Base-by-base conservation (phyloP, 2,888 invertebrate genomes). In the Cantharis lateralis region DNA sequence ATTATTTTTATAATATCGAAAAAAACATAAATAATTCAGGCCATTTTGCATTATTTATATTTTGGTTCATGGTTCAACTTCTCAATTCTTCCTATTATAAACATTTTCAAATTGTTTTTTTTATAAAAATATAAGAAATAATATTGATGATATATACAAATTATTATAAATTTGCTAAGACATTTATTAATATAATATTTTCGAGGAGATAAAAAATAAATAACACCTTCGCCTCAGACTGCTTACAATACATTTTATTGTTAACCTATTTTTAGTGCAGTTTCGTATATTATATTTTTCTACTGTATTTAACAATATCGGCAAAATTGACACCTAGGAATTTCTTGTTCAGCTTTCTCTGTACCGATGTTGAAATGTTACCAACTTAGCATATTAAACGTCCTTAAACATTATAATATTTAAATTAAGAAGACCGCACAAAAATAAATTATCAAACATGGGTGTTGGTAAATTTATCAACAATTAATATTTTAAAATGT, bases 321-420 rank as follows among this genome's bases (percentile, higher is more conserved):
- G 71, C 76, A 76, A 48, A 76, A 72, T 15, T 71, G 26, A 63
- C 15, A 28, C 48, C n/a, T 20, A 76, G 69, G 62, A 74, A 77
- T 77, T 70, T 74, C 71, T 16, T 26, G 28, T 63, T 77, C 77
- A 77, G 77, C 77, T 77, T 77, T 77, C 74, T 74, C 74, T 77
- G 71, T 72, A 77, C 48, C 63, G 26, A 71, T 77, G 77, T 77
- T 71, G 77, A 74, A 77, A 77, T 74, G 63, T 74, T 77, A 71
- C 69, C 71, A 77, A 77, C 62, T 74, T 77, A 26, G 72, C 77
- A 61, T 20, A 63, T 26, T 70, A 73, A 24, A 66, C 18, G 20
- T 16, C 62, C 62, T 71, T 48, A 68, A 24, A 64, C 66, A 32
- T 28, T 48, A 15, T 48, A 72, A 68, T 62, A 48, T 62, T 32